A percentile compares a stretch with the other conserved stretches of the same genome.
phyloP scores from a whole-genome alignment of 2,888 invertebrate genomes.

The Pristionchus mayeri region DNA sequence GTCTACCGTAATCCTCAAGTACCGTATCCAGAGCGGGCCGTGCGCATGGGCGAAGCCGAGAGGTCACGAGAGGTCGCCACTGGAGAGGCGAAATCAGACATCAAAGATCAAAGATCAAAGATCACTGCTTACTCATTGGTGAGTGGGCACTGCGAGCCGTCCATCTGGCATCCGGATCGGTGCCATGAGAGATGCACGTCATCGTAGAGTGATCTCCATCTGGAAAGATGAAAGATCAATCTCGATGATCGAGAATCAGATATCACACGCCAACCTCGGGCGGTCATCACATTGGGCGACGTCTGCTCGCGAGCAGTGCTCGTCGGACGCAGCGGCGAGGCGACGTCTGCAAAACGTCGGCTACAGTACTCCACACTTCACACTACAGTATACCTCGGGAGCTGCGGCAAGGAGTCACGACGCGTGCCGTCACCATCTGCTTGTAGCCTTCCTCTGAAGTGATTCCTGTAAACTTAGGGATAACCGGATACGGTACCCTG shows the following conservation, averaged over 20 bases:
- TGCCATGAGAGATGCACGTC: background rate
- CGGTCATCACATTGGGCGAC: background rate
- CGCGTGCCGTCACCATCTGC: background rate
- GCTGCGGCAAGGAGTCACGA: background rate
- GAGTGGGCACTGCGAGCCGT: too few relatives aligned
- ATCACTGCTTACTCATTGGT: too few relatives aligned
- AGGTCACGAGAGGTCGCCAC: background rate
- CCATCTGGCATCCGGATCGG: background rate
- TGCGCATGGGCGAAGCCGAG: constrained; percentile 22
- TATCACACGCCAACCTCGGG: background rate
- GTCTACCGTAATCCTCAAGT: background rate
- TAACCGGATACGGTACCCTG: background rate
- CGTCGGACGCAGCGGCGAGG: background rate
- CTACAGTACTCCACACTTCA: background rate
- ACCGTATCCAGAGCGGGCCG: background rate
- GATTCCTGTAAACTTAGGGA: background rate
- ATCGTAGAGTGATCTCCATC: background rate
- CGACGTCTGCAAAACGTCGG: background rate
- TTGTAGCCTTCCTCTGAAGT: background rate
- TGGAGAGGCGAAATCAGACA: background rate
- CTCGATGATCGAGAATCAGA: too few relatives aligned
- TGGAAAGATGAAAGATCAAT: background rate
- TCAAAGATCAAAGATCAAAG: too few relatives aligned
- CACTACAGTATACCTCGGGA: constrained; percentile 4
- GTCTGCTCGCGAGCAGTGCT: background rate